Evolutionary conservation across 2,888 invertebrate genomes (phyloP), one percentile per base, ranked within the genome.

Genomic region (Tetheella fluctuosa): DNA sequence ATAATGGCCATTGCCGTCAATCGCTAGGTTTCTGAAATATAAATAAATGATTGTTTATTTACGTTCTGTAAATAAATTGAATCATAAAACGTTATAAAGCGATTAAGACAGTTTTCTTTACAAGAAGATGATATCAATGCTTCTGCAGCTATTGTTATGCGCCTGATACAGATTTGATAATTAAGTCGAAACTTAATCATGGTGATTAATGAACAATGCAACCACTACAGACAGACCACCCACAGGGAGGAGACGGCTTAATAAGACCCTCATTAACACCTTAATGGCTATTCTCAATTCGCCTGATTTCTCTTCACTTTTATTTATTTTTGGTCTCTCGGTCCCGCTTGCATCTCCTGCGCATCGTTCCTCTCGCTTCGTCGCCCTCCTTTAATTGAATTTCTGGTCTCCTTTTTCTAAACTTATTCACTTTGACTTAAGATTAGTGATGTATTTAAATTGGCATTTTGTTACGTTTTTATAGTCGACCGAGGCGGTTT

Each of bases 261-360:
- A 93, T 93, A 93, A 91, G 91, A 86, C 86, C 86, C 91, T 91
- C 90, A 91, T 93, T 92, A 93, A 91, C 92, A 93, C 92, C 91
- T 91, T 91, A 90, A 91, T 91, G 90, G 91, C 85, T 89, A 90
- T 91, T 91, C 90, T 90, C 90, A 91, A 91, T 92, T 91, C 91
- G 88, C 88, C 84, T 88, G 89, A 88, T 89, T 90, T 86, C 86
- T 86, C 84, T 89, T 77, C 81, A 87, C 80, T 89, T 89, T 90
- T 89, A 89, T 90, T 91, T 90, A 86, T 87, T 88, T 86, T 80
- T 81, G 76, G 81, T 70, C 65, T 89, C 86, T 79, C 85, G 62
- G 71, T 87, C 81, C 59, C 70, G 65, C 84, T 61, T 64, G 60
- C 68, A 64, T 73, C 77, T 72, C 79, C 63, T 68, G 78, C 79